A percentile compares a stretch with the other conserved stretches of the same genome.
Evolutionary conservation across 2,797 vertebrate species (phyloP).

Genomic region (Melanotaenia boesemani): DNA sequence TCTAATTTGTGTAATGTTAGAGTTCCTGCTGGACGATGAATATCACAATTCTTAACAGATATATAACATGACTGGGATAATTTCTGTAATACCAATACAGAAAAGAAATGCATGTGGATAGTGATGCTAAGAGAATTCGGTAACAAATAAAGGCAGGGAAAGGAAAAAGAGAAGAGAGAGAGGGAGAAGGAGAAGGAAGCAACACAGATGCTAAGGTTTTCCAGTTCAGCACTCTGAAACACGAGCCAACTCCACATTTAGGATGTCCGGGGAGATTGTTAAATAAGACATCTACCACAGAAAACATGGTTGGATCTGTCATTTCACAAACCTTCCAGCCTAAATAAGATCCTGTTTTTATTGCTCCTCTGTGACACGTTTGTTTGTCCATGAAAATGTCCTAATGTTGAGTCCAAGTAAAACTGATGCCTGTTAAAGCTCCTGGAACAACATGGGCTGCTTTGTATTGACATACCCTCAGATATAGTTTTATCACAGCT

Average conservation of each 20-base stretch:
- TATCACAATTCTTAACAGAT: conserved; percentile 23
- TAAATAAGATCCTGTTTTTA: conserved; percentile 11
- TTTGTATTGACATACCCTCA: no score
- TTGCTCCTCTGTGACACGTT: neutral
- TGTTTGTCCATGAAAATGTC: neutral
- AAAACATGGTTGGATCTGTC: conserved; percentile 26
- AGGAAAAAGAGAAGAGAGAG: conserved; percentile 5
- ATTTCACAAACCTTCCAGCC: conserved; percentile 35
- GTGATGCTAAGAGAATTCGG: conserved; percentile 12
- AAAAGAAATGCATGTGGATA: neutral
- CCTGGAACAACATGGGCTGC: no score
- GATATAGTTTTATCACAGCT: no score
- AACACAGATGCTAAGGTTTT: conserved; percentile 66
- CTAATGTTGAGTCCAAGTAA: no score
- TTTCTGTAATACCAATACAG: conserved; percentile 1
- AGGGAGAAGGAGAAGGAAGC: conserved; percentile 26
- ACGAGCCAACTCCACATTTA: conserved; percentile 67
- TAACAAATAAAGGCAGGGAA: conserved; percentile 17
- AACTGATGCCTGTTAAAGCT: neutral
- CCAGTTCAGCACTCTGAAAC: conserved; percentile 68
- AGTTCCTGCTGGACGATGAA: conserved; percentile 7
- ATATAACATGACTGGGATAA: conserved; percentile 27
- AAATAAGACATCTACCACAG: conserved; percentile 68
- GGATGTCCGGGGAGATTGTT: conserved; percentile 62
- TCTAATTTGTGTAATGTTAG: conserved; percentile 12